Percentiles rank a stretch among this genome's conserved stretches.
These are phyloP conservation scores for Diplodus sargus DNA, from an alignment of 2,797 vertebrate genomes.

Conservation along the genomic window DNA sequence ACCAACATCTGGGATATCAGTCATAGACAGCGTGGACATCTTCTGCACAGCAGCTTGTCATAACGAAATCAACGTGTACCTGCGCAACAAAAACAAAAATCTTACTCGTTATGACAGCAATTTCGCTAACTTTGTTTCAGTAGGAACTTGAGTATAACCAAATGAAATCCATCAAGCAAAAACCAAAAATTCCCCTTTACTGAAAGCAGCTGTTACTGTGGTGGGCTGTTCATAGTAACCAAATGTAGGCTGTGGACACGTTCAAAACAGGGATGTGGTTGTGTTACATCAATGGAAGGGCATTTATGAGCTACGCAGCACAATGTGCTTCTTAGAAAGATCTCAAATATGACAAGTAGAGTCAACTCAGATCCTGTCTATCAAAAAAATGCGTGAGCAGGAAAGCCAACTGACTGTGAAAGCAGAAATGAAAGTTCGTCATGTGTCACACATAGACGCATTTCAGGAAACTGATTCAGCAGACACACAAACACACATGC, in stretches of 20 bases:
- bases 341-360: background rate
- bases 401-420: conserved; percentile 49
- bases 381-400: background rate
- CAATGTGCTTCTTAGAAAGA: conserved; percentile 41
- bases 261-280: conserved; percentile 24
- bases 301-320: background rate
- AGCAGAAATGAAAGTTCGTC: conserved; percentile 80
- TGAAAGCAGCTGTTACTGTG: background rate
- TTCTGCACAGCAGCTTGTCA: conserved; percentile 88
- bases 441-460: conserved; percentile 57
- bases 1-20: conserved; percentile 89
- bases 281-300: background rate
- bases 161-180: background rate
- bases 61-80: conserved; percentile 85
- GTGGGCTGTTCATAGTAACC: background rate
- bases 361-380: background rate
- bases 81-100: conserved; percentile 54
- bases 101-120: background rate
- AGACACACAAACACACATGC: conserved; percentile 22
- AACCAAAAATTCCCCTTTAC: background rate
- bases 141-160: background rate
- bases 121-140: background rate
- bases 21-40: conserved; percentile 88
- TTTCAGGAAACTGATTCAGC: conserved; percentile 78
- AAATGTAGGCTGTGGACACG: background rate